Percentiles rank a stretch among this genome's conserved stretches.
These are phyloP conservation scores for Pecten maximus DNA, from an alignment of 2,888 invertebrate genomes.

Conservation along the genomic window DNA sequence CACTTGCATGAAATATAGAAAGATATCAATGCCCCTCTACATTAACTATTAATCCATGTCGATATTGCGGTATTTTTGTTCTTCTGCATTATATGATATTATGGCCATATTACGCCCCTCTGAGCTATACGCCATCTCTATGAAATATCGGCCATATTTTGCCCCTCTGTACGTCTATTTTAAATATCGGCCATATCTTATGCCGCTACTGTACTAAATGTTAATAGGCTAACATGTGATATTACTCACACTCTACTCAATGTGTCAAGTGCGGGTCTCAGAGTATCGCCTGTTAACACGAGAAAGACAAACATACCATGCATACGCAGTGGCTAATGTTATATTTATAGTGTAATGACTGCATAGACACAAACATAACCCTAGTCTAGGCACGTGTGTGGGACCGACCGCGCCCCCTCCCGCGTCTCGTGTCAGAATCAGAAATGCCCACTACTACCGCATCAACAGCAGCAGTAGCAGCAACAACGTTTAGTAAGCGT, in stretches of 20 bases:
- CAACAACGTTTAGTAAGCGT: constrained; percentile 15
- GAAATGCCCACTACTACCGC: constrained; percentile 23
- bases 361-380: constrained; percentile 20
- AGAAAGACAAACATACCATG: neutral
- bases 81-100: too few species aligned
- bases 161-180: neutral
- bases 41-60: too few species aligned
- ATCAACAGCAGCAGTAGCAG: constrained; percentile 33
- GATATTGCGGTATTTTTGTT: too few species aligned
- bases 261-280: constrained; percentile 6
- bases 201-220: neutral
- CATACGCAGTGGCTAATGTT: neutral
- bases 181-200: neutral
- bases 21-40: too few species aligned
- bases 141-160: too few species aligned
- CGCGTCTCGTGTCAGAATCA: constrained; percentile 20
- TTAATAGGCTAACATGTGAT: neutral
- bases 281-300: neutral
- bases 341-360: neutral
- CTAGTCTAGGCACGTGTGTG: neutral
- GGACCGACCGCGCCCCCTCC: constrained; percentile 33
- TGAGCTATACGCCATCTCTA: too few species aligned
- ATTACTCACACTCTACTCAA: neutral
- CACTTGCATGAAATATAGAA: too few species aligned
- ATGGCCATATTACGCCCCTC: too few species aligned